These are phyloP conservation scores for Drosophila melanosoma DNA, from an alignment of 2,888 invertebrate genomes.

Conservation along the genomic window DNA sequence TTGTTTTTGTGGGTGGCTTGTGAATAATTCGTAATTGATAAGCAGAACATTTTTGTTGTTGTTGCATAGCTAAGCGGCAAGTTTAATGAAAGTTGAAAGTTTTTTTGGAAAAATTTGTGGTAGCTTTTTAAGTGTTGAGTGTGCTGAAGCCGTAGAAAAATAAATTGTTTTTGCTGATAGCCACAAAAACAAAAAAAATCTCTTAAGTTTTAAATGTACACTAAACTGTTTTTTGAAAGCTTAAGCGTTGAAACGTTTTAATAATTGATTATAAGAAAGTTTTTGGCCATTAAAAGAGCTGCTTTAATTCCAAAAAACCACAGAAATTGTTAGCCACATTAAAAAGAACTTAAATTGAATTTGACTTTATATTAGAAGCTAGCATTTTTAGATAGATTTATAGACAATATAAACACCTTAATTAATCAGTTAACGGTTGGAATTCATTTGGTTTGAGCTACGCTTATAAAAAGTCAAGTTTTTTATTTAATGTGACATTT, in stretches of 20 bases:
- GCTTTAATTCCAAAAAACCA: neutral
- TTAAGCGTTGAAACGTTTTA: neutral
- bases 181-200: neutral
- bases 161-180: conserved; percentile 15
- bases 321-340: no score
- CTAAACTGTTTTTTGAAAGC: neutral
- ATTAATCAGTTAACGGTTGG: conserved; percentile 1
- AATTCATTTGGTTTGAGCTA: neutral
- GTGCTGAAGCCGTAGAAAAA: neutral
- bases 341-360: neutral
- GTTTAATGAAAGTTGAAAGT: conserved; percentile 43
- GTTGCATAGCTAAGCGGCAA: neutral
- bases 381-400: neutral
- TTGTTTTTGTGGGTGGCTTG: conserved; percentile 42
- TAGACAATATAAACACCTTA: neutral
- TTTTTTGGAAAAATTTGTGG: conserved; percentile 7
- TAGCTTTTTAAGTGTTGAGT: neutral
- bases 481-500: neutral
- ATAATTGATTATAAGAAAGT: neutral
- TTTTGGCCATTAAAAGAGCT: neutral
- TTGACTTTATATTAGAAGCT: neutral
- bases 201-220: neutral
- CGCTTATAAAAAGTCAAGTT: neutral
- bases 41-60: conserved; percentile 28
- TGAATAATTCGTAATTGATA: conserved; percentile 53